These are phyloP conservation scores for Sparidentex hasta DNA, from an alignment of 2,797 vertebrate species.

Conservation along the genomic window DNA sequence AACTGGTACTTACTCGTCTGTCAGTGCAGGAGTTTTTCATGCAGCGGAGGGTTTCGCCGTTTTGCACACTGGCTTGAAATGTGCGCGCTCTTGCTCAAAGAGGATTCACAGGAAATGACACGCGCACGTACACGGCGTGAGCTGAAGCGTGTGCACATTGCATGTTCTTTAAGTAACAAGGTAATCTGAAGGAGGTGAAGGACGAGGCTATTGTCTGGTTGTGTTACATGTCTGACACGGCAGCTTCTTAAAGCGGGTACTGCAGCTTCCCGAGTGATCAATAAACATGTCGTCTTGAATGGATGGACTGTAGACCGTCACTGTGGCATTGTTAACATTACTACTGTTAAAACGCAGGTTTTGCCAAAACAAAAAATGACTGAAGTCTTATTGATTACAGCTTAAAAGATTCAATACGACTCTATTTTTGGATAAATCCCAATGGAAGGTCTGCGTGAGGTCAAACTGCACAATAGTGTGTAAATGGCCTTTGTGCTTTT, in stretches of 20 bases:
- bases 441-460: fast-evolving
- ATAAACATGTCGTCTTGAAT: neutral
- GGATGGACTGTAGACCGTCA: neutral
- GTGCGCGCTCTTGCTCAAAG: too few species aligned
- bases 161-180: neutral
- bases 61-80: neutral
- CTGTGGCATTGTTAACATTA: neutral
- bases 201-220: too few species aligned
- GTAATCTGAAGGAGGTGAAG: neutral
- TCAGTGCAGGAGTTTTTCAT: neutral
- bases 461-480: neutral
- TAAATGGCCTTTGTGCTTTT: neutral
- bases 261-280: neutral
- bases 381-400: neutral
- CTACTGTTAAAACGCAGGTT: neutral
- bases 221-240: neutral
- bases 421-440: neutral
- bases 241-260: neutral
- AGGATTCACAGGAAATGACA: too few species aligned
- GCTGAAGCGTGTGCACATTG: neutral
- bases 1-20: neutral
- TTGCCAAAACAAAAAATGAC: neutral
- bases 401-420: neutral
- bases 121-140: neutral
- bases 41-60: neutral